Conservation (phyloP, 2,888 invertebrate species). For the Dicyrtoma fusca region DNA sequence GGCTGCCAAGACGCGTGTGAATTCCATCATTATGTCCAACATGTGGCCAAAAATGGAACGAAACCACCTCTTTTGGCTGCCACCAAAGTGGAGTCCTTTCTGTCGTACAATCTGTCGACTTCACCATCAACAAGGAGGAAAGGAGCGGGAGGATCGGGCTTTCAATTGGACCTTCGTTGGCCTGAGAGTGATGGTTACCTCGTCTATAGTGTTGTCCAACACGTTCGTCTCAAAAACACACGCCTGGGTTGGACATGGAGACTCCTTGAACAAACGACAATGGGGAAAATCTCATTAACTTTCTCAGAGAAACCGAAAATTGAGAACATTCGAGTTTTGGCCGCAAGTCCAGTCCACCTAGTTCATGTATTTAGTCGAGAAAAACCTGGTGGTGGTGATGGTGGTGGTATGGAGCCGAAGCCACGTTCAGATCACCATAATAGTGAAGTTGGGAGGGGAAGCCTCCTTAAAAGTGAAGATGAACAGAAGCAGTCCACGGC, state of each 20-base stretch:
- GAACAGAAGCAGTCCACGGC: neutral
- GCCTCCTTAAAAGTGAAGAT: constrained; percentile 17
- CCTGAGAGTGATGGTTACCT: constrained; percentile 30
- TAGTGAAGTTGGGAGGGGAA: neutral
- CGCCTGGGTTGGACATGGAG: constrained; percentile 37
- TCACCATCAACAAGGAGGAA: neutral
- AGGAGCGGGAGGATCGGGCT: neutral
- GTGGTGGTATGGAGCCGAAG: neutral
- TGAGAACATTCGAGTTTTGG: constrained; percentile 36
- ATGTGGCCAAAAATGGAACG: constrained; percentile 27
- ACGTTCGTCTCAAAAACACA: constrained; percentile 34
- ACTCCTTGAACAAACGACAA: constrained; percentile 38
- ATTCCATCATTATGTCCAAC: constrained; percentile 63
- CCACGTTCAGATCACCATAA: neutral
- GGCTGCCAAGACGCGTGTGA: constrained; percentile 74
- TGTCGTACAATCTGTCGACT: constrained; percentile 35
- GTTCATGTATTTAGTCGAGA: constrained; percentile 37
- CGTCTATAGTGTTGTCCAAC: constrained; percentile 36
- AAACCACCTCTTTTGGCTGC: constrained; percentile 35
- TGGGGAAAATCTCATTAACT: constrained; percentile 34
- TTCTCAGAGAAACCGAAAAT: constrained; percentile 37
- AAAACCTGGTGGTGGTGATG: neutral
- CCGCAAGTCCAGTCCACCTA: constrained; percentile 27
- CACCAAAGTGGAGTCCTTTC: constrained; percentile 34
- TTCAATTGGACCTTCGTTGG: constrained; percentile 31